Conservation (phyloP, 2,888 invertebrate species). For the Eupithecia insigniata region DNA sequence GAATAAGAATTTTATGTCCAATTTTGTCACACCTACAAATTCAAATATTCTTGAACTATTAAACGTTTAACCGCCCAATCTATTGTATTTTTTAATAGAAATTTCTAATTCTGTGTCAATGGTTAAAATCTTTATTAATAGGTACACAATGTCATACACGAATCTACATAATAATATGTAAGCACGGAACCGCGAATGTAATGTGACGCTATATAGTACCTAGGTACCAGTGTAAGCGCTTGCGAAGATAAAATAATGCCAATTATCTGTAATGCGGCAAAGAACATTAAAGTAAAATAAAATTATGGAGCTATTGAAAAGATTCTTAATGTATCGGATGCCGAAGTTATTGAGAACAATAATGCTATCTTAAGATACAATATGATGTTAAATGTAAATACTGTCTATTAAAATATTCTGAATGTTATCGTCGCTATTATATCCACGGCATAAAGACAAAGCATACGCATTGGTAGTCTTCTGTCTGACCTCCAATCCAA, state of each 20-base stretch:
- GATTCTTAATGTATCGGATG: slow-evolving; percentile 9
- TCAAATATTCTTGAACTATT: not conserved
- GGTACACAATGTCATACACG: too few species aligned
- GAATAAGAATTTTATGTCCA: slow-evolving; percentile 25
- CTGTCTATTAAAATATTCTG: slow-evolving; percentile 43
- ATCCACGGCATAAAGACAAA: slow-evolving; percentile 42
- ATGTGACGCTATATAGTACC: not conserved
- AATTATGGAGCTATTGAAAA: slow-evolving; percentile 13
- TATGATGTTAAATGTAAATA: slow-evolving; percentile 40
- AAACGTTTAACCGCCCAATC: not conserved
- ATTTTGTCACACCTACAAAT: slow-evolving; percentile 30
- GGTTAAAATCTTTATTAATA: too few species aligned
- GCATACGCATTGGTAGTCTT: slow-evolving; percentile 12
- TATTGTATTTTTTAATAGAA: not conserved
- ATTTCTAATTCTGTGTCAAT: not conserved
- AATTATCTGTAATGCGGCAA: slow-evolving; percentile 2
- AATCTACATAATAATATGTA: not conserved
- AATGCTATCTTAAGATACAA: slow-evolving; percentile 41
- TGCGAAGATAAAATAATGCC: slow-evolving; percentile 4
- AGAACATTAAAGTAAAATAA: slow-evolving; percentile 1
- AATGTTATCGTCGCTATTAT: slow-evolving; percentile 44
- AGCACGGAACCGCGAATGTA: not conserved
- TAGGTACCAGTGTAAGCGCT: not conserved
- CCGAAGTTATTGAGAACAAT: slow-evolving; percentile 40
- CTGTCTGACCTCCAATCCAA: slow-evolving; percentile 10